Percentiles rank a stretch among this genome's conserved stretches.
phyloP scores from a whole-genome alignment of 2,113 vertebrate species.

The Python bivittatus region DNA sequence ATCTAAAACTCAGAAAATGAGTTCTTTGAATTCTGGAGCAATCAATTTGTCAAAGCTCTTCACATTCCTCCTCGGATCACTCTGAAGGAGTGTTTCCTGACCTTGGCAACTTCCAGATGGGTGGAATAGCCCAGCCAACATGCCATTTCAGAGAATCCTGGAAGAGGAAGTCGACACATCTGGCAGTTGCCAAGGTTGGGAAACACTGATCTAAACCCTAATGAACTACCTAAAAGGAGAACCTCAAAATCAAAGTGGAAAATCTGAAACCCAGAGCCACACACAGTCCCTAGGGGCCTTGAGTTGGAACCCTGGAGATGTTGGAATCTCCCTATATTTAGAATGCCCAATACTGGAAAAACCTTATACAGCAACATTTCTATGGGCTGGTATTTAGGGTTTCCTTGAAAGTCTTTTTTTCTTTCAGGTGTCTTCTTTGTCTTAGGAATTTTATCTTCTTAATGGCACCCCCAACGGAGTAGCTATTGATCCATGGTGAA shows the following conservation, averaged over 20 bases:
- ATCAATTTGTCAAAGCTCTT: background rate
- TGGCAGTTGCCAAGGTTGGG: background rate
- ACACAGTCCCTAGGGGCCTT: background rate
- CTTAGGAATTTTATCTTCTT: background rate
- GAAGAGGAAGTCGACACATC: background rate
- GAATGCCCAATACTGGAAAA: background rate
- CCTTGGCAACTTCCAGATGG: background rate
- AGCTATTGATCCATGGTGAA: accelerated
- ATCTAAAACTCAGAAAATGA: background rate
- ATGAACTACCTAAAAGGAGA: background rate
- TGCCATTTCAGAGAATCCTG: background rate
- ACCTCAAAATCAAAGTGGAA: background rate
- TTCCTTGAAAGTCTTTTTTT: background rate
- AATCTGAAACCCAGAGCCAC: background rate
- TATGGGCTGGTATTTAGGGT: background rate
- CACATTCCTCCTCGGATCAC: background rate
- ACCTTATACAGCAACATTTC: background rate
- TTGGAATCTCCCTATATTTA: background rate
- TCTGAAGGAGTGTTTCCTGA: background rate
- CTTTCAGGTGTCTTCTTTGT: background rate
- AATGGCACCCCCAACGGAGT: background rate
- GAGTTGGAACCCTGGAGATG: no score
- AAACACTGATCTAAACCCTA: background rate
- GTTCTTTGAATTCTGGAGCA: background rate
- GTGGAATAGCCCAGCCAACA: background rate